Evolutionary conservation across 2,888 invertebrate genomes (phyloP).

Genomic region (Apodemia duryi): DNA sequence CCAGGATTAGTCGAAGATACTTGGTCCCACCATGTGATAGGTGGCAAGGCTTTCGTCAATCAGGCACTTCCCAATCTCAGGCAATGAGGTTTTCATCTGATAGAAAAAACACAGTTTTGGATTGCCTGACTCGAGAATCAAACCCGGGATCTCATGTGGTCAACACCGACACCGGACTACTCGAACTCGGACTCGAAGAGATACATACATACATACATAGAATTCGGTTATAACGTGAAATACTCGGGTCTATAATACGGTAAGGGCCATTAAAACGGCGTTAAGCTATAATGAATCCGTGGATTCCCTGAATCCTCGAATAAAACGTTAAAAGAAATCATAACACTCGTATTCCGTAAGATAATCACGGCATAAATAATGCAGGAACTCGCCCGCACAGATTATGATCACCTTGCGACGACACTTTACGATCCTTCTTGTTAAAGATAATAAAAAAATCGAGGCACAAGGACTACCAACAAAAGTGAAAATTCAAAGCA

Average conservation of each 20-base stretch:
- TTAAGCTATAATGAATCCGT: neutral
- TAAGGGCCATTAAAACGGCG: neutral
- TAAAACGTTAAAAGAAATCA: neutral
- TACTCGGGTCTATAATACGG: neutral
- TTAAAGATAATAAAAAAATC: neutral
- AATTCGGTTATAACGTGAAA: neutral
- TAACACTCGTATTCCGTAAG: neutral
- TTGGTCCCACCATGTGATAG: no score
- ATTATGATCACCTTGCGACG: neutral
- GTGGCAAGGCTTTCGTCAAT: no score
- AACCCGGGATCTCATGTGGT: no score
- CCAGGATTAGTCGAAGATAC: no score
- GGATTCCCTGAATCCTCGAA: neutral
- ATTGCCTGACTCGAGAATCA: no score
- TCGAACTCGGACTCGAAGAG: no score
- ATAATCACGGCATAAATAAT: constrained; percentile 7
- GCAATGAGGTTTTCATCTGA: no score
- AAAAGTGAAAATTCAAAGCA: no score
- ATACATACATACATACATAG: neutral
- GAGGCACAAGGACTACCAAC: no score
- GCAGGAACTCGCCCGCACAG: neutral
- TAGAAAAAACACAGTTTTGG: no score
- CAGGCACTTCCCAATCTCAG: no score
- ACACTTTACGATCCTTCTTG: neutral
- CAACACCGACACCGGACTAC: no score